These are phyloP conservation scores for Progne subis DNA, from an alignment of 2,113 vertebrate genomes.

Conservation along the genomic window DNA sequence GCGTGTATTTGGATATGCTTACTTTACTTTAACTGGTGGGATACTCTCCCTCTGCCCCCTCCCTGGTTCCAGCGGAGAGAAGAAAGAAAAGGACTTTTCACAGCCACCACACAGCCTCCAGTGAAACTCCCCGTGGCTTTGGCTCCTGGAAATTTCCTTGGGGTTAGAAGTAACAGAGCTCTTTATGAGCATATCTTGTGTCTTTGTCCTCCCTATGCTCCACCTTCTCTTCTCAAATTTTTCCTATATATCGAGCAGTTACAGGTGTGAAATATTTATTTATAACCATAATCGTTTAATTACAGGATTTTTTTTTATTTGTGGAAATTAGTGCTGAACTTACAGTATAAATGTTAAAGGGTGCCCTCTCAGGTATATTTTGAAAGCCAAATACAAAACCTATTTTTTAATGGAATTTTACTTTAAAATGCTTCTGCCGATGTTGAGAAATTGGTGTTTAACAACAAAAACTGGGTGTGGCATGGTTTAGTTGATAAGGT, in stretches of 20 bases:
- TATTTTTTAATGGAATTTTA: not conserved
- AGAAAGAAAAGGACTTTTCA: not conserved
- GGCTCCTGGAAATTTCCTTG: not conserved
- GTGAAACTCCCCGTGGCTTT: not conserved
- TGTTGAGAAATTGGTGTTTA: not conserved
- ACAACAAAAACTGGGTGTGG: not conserved
- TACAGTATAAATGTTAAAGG: not conserved
- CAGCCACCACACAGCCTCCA: not conserved
- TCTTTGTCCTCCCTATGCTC: not conserved
- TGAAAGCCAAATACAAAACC: not conserved
- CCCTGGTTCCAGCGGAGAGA: not conserved
- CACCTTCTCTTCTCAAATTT: not conserved
- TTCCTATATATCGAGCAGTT: not conserved
- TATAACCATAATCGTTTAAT: not conserved
- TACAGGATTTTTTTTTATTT: not conserved
- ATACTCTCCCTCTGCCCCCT: not conserved
- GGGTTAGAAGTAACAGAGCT: not conserved
- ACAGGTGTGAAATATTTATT: not conserved
- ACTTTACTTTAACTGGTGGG: conserved; percentile 42
- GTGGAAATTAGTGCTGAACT: not conserved
- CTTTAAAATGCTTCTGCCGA: not conserved
- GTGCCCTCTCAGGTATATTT: not conserved
- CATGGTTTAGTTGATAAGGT: not conserved
- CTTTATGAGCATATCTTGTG: not conserved
- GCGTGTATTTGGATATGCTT: conserved; percentile 47